Evolutionary conservation across 35 echinoderm and acorn worm species (phyloP).

Genomic region (Anneissia japonica): DNA sequence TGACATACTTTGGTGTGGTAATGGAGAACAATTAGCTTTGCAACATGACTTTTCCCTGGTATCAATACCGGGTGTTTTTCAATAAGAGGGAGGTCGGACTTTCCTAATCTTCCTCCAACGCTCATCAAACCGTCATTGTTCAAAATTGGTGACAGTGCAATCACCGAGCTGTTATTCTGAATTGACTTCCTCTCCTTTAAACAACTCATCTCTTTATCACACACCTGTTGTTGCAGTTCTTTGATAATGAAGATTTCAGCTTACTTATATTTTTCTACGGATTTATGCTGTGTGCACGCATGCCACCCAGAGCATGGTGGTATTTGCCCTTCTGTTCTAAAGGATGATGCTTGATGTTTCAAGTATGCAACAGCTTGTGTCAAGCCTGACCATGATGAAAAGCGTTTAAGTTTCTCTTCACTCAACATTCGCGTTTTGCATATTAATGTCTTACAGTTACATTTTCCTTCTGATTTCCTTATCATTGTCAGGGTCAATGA

Average conservation of each 20-base stretch:
- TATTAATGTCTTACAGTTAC: neutral
- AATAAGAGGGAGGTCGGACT: no score
- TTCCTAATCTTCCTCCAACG: conserved; percentile 20
- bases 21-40: conserved; percentile 23
- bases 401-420: conserved; percentile 19
- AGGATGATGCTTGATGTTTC: no score
- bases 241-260: neutral
- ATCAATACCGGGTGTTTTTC: conserved; percentile 39
- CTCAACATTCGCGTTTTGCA: neutral
- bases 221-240: neutral
- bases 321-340: no score
- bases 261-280: neutral
- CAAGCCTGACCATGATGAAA: conserved; percentile 30
- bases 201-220: neutral
- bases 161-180: neutral
- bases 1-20: conserved; percentile 22
- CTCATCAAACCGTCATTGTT: conserved; percentile 18
- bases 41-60: conserved; percentile 18
- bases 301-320: neutral
- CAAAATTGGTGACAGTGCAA: conserved; percentile 8
- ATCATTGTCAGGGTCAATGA: conserved; percentile 43
- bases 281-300: neutral
- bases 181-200: neutral
- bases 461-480: neutral
- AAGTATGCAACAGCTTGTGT: conserved; percentile 36